These are phyloP conservation scores for Onychostruthus taczanowskii DNA, from an alignment of 2,113 vertebrate species.

Conservation along the genomic window DNA sequence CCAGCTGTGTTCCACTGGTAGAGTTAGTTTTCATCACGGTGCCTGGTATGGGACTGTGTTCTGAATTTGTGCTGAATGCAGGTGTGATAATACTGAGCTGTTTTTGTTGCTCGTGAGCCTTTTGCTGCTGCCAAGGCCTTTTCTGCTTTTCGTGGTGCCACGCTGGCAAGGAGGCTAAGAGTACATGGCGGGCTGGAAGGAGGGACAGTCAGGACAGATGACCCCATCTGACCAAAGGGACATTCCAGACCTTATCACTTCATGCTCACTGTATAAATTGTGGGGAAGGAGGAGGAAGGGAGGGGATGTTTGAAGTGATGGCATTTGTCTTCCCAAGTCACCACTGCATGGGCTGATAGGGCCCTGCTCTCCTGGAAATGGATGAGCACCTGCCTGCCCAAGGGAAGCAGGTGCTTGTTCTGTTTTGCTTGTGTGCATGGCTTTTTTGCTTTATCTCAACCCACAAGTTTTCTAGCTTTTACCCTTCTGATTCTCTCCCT, in stretches of 20 bases:
- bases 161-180: accelerated
- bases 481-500: neutral
- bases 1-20: neutral
- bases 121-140: neutral
- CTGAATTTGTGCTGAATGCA: neutral
- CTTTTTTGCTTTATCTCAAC: neutral
- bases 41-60: neutral
- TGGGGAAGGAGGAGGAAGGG: neutral
- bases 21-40: neutral
- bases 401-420: neutral
- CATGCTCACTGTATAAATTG: neutral
- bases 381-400: neutral
- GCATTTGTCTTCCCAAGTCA: neutral
- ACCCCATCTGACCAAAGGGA: neutral
- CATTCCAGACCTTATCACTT: neutral
- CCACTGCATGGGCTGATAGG: neutral
- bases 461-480: neutral
- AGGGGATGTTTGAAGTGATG: too few species aligned
- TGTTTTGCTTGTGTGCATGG: neutral
- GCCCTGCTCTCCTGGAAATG: neutral
- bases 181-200: neutral
- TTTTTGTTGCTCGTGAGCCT: neutral
- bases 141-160: neutral
- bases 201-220: neutral
- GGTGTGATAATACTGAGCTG: neutral